Evolutionary conservation across 2,797 vertebrate species (phyloP), one percentile per base, ranked within the genome.

Genomic region (Craterocephalus amniculus): DNA sequence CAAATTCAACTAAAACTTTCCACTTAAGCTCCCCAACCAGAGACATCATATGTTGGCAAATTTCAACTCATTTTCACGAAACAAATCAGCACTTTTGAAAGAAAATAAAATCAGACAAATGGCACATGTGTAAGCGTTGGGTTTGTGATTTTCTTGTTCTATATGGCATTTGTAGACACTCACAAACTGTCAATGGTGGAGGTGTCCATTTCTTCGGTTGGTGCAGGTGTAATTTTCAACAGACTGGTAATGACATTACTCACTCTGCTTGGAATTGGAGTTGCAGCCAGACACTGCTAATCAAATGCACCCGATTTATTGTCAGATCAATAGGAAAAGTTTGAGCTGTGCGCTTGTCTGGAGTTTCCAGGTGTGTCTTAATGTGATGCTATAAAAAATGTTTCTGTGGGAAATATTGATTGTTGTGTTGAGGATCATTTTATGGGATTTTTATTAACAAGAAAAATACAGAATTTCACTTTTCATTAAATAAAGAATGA

Each of bases 1-100:
- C 75, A 72, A 77, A 77, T 79, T 67, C 49, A 35, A 38, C 6
- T 34, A 31, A 54, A 81, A 81, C 66, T 52, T 78, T 24, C 72
- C 11, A 38, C 58, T 49, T 60, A 14, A 35, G 26, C 20, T 24
- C 22, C 4, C 45, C 20, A 9, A 13, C 5, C 4, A 32, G 18
- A 34, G 18, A 34, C 0, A 18, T 34, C 24, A 26, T 6, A 29
- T 13, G 26, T 2, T 4, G 51, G 16, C 51, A 12, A 24, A 12
- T 49, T 24, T 24, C 10, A 27, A 14, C 6, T 27, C 5, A 29
- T 54, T 54, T 27, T 13, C 27, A 24, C 6, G 1, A 22, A 22
- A 10, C 11, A 7, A 16, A 7, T 51, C 5, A 11, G 22, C n/a
- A 18, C 8, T 4, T 51, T 51, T 22, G 10, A 24, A 51, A 26